phyloP scores from a whole-genome alignment of 2,797 vertebrate species.

The Gobio occitaniae region DNA sequence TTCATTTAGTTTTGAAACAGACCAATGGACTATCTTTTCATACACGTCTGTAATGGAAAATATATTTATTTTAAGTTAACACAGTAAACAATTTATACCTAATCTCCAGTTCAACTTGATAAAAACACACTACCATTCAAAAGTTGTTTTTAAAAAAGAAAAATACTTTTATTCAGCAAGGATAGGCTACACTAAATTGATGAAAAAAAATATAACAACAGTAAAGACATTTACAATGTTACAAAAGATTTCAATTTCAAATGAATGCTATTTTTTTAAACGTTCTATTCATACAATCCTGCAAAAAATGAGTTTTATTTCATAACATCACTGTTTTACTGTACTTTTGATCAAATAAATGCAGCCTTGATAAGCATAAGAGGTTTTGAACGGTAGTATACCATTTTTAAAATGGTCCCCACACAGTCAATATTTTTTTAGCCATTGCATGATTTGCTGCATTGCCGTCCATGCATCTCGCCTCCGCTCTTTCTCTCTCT shows the following conservation, averaged over 20 bases:
- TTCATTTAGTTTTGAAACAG: too few species aligned
- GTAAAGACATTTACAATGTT: too few species aligned
- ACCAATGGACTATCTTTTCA: not conserved
- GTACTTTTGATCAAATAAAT: not conserved
- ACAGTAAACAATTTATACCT: not conserved
- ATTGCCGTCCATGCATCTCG: slow-evolving; percentile 23
- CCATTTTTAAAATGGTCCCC: not conserved
- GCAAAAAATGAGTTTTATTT: not conserved
- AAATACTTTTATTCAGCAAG: not conserved
- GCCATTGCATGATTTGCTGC: not conserved
- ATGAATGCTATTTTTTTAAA: too few species aligned
- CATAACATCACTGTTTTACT: not conserved
- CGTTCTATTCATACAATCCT: not conserved
- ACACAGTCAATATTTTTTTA: not conserved
- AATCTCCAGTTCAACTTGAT: not conserved
- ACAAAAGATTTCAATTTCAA: too few species aligned
- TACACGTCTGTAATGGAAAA: not conserved
- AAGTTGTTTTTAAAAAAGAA: not conserved
- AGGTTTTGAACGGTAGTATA: not conserved
- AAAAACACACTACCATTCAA: not conserved
- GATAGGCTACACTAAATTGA: not conserved
- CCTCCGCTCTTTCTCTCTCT: slow-evolving; percentile 39
- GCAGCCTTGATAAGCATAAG: not conserved
- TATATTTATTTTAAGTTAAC: not conserved
- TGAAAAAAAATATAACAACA: too few species aligned